Evolutionary conservation across 2,113 vertebrate species (phyloP), one percentile per base, ranked within the genome.

Genomic region (Nannospalax galili): DNA sequence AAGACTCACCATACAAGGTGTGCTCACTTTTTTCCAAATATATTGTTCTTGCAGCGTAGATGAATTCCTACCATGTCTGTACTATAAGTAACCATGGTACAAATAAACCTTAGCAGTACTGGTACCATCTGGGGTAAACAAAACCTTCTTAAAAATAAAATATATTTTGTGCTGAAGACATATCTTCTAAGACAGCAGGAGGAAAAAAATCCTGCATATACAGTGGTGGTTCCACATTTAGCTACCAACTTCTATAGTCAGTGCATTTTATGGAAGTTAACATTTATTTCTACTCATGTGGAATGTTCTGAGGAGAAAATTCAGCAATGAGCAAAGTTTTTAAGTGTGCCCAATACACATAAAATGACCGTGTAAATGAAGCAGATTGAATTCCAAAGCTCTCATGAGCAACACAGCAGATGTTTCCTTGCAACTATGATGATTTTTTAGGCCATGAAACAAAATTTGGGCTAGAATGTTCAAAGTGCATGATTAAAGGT

Each of bases 101-200:
- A 96, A 96, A 97, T 90, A 96, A 97, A 82, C 72, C 81, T 89
- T 65, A 90, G n/a, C 64, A 92, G 58, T 60, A 62, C 11, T 75
- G 93, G 93, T 45, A 60, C 95, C 90, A 93, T 65, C 95, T 40
- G 8, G 93, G 69, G 19, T 92, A 95, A 97, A 95, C 94, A 97
- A 97, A 95, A 84, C 64, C 40, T 96, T 92, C 97, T 87, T 96
- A 96, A 97, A 97, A 96, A 96, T 96, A 96, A 97, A 97, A 95
- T 94, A 82, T 45, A 92, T 94, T 94, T 91, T 79, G 30, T 84
- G 84, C 69, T 90, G 85, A 64, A 82, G 69, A 86, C 72, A 42
- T 75, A 90, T 95, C 84, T 91, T 94, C 87, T 60, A 56, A 90
- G 86, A 93, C 74, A 90, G 86, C 79, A 95, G 90, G 93, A 92